A percentile compares a stretch with the other conserved stretches of the same genome.
Evolutionary conservation across 2,113 vertebrate genomes (phyloP).

Genomic region (Piliocolobus tephrosceles): DNA sequence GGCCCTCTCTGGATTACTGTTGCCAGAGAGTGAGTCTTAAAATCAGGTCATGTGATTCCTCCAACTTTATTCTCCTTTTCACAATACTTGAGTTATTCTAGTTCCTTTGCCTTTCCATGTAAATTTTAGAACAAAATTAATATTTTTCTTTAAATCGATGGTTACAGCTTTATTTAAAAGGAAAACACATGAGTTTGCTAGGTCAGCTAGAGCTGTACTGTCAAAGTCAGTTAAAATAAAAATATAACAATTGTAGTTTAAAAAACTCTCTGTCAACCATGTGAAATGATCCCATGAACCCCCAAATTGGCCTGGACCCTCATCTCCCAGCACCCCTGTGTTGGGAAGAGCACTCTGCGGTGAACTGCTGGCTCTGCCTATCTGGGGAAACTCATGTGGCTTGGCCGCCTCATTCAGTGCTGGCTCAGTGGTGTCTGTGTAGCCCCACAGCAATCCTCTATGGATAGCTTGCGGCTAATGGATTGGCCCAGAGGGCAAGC

Average conservation of each 20-base stretch:
- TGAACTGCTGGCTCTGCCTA: too few species aligned
- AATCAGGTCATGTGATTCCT: neutral
- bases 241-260: neutral
- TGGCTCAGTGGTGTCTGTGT: neutral
- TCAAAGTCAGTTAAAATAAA: slow-evolving; percentile 1
- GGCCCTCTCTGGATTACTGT: neutral
- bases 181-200: neutral
- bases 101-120: neutral
- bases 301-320: too few species aligned
- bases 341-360: neutral
- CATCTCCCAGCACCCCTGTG: accelerated
- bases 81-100: neutral
- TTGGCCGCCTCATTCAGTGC: neutral
- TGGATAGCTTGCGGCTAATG: neutral
- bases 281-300: neutral
- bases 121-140: neutral
- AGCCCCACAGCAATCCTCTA: too few species aligned
- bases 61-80: neutral
- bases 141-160: neutral
- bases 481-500: neutral
- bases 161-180: neutral
- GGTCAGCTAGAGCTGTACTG: neutral
- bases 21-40: neutral
- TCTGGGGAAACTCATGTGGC: neutral
- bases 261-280: neutral